phyloP scores from a whole-genome alignment of 2,888 invertebrate genomes.

The Agonopterix alstromeriana region DNA sequence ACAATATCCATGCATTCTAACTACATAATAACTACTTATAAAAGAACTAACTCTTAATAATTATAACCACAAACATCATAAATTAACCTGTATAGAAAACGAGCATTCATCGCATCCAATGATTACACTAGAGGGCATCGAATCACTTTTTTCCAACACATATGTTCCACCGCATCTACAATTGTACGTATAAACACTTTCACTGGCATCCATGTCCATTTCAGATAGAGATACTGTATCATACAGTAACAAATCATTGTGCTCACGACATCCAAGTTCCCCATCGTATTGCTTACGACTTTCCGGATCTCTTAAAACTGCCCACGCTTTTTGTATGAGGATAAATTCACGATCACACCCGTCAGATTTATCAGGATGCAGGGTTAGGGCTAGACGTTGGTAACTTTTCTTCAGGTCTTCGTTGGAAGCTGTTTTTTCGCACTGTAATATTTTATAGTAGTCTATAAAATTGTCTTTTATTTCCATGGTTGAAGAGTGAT shows the following conservation, averaged over 20 bases:
- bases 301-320: constrained; percentile 77
- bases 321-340: constrained; percentile 83
- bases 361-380: constrained; percentile 79
- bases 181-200: constrained; percentile 62
- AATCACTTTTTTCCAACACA: constrained; percentile 41
- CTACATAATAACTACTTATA: no score
- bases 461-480: constrained; percentile 27
- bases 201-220: constrained; percentile 50
- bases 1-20: no score
- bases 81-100: constrained; percentile 78
- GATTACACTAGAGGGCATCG: constrained; percentile 38
- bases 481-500: constrained; percentile 15
- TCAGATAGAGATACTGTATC: constrained; percentile 71
- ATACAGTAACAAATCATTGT: constrained; percentile 77
- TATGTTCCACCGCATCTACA: constrained; percentile 85
- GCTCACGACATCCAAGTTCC: constrained; percentile 72
- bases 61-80: constrained; percentile 17
- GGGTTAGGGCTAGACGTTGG: constrained; percentile 70
- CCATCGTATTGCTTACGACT: constrained; percentile 81
- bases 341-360: constrained; percentile 36
- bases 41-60: no score
- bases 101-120: constrained; percentile 86
- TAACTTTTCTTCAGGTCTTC: constrained; percentile 80
- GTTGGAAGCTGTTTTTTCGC: constrained; percentile 65
- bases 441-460: constrained; percentile 75